phyloP scores from a whole-genome alignment of 1,140 invertebrate species.

The Lasaia peninsularis region DNA sequence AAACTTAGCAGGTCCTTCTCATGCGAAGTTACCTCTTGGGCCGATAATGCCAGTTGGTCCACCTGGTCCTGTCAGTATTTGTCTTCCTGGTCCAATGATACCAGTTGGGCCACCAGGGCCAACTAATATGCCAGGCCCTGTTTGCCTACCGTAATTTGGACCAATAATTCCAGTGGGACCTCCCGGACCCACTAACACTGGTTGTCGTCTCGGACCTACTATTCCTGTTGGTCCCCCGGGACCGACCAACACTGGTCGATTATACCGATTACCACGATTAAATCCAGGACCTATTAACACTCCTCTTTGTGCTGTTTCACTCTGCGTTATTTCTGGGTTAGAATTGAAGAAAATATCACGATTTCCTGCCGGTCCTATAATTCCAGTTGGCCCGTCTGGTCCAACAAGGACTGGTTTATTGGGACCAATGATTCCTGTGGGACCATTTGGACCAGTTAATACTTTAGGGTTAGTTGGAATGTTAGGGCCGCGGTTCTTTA shows the following conservation, averaged over 20 bases:
- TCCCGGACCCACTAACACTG: constrained; percentile 75
- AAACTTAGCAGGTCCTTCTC: neutral
- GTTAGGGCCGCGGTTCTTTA: neutral
- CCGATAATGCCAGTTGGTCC: constrained; percentile 68
- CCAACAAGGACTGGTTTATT: constrained; percentile 65
- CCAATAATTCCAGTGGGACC: constrained; percentile 78
- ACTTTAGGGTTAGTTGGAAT: neutral
- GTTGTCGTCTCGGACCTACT: constrained; percentile 54
- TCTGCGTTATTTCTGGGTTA: neutral
- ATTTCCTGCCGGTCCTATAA: constrained; percentile 46
- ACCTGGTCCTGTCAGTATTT: constrained; percentile 15
- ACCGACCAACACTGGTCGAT: constrained; percentile 43
- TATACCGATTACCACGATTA: constrained; percentile 22
- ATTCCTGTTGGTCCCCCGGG: constrained; percentile 79
- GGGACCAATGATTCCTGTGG: constrained; percentile 75
- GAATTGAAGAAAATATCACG: neutral
- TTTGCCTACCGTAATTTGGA: constrained; percentile 37
- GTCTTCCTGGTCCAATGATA: constrained; percentile 42
- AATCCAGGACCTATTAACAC: constrained; percentile 66
- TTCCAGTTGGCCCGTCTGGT: constrained; percentile 74
- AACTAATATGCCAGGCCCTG: constrained; percentile 44
- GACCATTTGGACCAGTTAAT: constrained; percentile 31
- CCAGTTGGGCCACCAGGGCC: constrained; percentile 48
- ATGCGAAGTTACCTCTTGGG: constrained; percentile 11
- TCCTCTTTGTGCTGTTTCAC: constrained; percentile 39